phyloP scores from a whole-genome alignment of 2,113 vertebrate genomes.

The Gopherus evgoodei region DNA sequence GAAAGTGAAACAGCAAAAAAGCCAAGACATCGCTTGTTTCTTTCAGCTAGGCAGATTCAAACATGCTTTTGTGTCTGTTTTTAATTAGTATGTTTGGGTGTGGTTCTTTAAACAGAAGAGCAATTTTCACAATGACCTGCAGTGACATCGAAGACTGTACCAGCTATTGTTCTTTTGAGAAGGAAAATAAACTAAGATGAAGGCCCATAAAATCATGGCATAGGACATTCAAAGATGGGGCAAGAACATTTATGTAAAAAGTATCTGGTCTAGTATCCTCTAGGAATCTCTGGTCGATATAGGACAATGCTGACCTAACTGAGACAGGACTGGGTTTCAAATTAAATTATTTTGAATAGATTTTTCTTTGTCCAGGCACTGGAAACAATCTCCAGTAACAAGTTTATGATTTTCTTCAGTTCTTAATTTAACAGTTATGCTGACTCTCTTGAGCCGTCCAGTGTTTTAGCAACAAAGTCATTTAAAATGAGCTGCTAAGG shows the following conservation, averaged over 20 bases:
- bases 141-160: neutral
- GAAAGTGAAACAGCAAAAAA: neutral
- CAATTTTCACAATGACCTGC: neutral
- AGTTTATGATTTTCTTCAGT: neutral
- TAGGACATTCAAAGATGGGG: neutral
- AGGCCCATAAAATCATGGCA: neutral
- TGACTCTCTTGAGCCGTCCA: neutral
- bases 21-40: neutral
- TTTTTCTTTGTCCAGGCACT: neutral
- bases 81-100: neutral
- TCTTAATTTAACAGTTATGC: neutral
- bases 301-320: neutral
- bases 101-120: neutral
- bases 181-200: neutral
- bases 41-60: neutral
- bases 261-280: neutral
- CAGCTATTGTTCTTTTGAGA: neutral
- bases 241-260: neutral
- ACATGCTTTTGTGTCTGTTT: neutral
- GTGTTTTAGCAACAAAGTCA: neutral
- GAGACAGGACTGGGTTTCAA: neutral
- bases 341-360: neutral
- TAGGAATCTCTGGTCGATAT: neutral
- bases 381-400: neutral
- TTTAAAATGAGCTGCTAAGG: neutral